Evolutionary conservation across 92 coral and sea anemone genomes (phyloP).

Genomic region (Zoanthus sociatus): DNA sequence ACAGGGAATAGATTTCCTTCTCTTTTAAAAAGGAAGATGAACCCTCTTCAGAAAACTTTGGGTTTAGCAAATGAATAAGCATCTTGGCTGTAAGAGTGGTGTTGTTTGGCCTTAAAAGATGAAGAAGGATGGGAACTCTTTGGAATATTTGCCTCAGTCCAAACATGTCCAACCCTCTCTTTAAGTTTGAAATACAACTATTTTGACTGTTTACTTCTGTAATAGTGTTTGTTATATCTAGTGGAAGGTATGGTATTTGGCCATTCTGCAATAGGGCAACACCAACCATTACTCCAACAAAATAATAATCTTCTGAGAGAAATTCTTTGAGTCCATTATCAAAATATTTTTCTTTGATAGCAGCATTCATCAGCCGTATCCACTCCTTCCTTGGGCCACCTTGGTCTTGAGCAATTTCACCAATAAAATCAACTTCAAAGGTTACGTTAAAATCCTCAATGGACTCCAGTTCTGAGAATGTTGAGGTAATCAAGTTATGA

Average conservation of each 20-base stretch:
- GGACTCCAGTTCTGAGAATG: too few species aligned
- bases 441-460: too few species aligned
- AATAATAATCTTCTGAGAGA: neutral
- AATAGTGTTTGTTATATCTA: constrained; percentile 9
- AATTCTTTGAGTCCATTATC: neutral
- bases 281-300: neutral
- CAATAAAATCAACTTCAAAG: too few species aligned
- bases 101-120: constrained; percentile 13
- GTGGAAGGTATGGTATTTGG: neutral
- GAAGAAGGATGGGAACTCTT: constrained; percentile 23
- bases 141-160: neutral
- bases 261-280: constrained; percentile 9
- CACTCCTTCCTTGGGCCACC: too few species aligned
- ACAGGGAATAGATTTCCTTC: constrained; percentile 2
- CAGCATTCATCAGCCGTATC: constrained; percentile 2
- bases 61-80: constrained; percentile 24
- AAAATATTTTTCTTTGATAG: constrained; percentile 1
- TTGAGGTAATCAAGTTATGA: constrained; percentile 1
- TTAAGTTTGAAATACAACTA: constrained; percentile 26
- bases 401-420: neutral
- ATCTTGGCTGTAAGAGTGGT: neutral
- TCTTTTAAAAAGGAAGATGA: neutral
- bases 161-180: too few species aligned
- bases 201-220: constrained; percentile 20
- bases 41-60: constrained; percentile 24